Conservation (phyloP, 1,140 invertebrate species). For the Himalopsyche phryganea region DNA sequence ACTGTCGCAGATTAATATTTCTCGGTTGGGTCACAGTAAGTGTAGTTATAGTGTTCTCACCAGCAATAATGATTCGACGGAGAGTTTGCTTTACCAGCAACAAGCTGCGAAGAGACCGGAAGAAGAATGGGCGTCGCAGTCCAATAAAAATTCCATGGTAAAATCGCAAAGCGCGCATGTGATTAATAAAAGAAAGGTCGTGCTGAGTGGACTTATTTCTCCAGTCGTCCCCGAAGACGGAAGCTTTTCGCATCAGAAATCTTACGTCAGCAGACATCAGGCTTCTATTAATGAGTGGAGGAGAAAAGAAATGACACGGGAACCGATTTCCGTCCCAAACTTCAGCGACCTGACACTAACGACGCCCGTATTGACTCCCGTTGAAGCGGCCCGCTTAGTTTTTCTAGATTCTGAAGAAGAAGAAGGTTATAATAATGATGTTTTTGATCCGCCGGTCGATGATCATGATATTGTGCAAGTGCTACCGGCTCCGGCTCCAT, state of each 20-base stretch:
- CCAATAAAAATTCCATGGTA: conserved; percentile 45
- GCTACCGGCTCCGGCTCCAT: conserved; percentile 31
- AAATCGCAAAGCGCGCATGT: conserved; percentile 63
- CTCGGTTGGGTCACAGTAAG: conserved; percentile 62
- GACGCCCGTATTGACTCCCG: conserved; percentile 64
- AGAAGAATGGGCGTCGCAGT: conserved; percentile 35
- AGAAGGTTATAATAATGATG: conserved; percentile 50
- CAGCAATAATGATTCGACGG: conserved; percentile 65
- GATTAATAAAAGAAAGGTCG: conserved; percentile 50
- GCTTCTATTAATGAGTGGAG: conserved; percentile 35
- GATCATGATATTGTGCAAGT: conserved; percentile 34
- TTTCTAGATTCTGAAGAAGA: conserved; percentile 70
- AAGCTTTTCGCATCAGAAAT: conserved; percentile 16
- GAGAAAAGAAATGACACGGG: conserved; percentile 56
- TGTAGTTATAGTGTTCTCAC: conserved; percentile 71
- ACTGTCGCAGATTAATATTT: conserved; percentile 68
- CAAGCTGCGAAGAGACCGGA: conserved; percentile 34
- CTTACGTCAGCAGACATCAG: conserved; percentile 24
- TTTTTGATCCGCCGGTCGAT: conserved; percentile 27
- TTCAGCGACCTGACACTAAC: conserved; percentile 62
- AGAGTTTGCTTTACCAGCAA: conserved; percentile 54
- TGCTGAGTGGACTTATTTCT: conserved; percentile 23
- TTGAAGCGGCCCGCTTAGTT: conserved; percentile 66
- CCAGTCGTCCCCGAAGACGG: conserved; percentile 40
- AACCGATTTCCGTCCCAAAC: conserved; percentile 74